Percentiles rank a stretch among this genome's conserved stretches.
Conservation (phyloP, 2,113 vertebrate genomes). For the Microcebus griseorufus region DNA sequence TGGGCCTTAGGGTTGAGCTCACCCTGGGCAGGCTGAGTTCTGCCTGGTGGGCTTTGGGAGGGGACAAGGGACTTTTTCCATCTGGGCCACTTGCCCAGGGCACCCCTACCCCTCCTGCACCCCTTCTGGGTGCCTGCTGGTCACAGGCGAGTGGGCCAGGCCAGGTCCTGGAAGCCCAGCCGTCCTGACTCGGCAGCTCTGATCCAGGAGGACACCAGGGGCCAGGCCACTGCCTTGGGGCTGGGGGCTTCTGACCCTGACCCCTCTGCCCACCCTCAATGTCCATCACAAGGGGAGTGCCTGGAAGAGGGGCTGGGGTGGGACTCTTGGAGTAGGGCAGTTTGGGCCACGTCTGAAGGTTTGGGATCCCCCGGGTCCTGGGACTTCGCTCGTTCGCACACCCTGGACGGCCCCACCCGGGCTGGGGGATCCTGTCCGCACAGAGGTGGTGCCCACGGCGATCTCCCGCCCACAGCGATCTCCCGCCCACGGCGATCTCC, state of each 20-base stretch:
- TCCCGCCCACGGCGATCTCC: too few relatives aligned
- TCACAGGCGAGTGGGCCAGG: neutral
- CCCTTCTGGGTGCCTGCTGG: neutral
- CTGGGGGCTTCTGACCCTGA: fast-evolving
- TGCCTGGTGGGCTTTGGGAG: neutral
- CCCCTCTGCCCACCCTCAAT: fast-evolving
- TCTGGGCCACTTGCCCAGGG: neutral
- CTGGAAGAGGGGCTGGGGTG: neutral
- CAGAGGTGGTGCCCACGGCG: fast-evolving
- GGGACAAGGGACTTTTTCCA: neutral
- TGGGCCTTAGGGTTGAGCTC: neutral
- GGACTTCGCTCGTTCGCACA: fast-evolving
- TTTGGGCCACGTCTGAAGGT: neutral
- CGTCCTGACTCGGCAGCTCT: neutral
- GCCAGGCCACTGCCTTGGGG: too few relatives aligned
- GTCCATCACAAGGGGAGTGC: neutral
- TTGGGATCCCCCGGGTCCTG: fast-evolving
- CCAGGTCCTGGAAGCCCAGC: too few relatives aligned
- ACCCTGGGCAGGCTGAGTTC: neutral
- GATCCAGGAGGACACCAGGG: neutral
- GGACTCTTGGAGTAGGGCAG: neutral
- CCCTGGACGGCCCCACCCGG: fast-evolving
- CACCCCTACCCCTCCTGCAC: fast-evolving
- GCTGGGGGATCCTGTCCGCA: fast-evolving
- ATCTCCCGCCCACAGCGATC: too few relatives aligned